Conservation (phyloP, 64 coral and sea anemone genomes). For the Cladopsammia gracilis region DNA sequence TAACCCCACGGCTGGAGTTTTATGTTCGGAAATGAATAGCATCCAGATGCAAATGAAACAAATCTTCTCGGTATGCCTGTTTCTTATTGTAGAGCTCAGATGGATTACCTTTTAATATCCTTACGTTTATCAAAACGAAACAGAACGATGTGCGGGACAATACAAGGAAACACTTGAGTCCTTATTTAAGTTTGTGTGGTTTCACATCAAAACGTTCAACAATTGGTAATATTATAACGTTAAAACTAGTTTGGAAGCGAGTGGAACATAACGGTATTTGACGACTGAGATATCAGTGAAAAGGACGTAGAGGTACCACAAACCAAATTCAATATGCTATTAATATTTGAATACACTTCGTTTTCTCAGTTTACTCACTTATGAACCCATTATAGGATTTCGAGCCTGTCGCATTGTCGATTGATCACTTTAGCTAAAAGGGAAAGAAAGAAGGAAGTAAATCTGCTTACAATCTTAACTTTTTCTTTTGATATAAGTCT, state of each 20-base stretch:
- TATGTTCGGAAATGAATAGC: conserved; percentile 33
- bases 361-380: neutral
- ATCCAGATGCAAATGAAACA: conserved; percentile 31
- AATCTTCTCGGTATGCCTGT: neutral
- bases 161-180: neutral
- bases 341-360: neutral
- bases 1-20: conserved; percentile 38
- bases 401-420: neutral
- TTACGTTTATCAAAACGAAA: neutral
- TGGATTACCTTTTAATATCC: conserved; percentile 54
- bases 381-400: conserved; percentile 22
- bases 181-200: neutral
- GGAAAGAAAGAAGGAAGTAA: neutral
- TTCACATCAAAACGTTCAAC: neutral
- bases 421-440: neutral
- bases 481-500: neutral
- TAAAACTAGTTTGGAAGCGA: neutral
- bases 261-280: neutral
- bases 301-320: neutral
- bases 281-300: neutral
- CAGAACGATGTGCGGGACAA: neutral
- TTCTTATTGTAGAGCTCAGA: neutral
- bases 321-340: neutral
- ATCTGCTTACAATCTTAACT: conserved; percentile 8
- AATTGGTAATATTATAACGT: too few relatives aligned